Base-by-base conservation (phyloP, 2,797 vertebrate genomes). In the Pseudochaenichthys georgianus region DNA sequence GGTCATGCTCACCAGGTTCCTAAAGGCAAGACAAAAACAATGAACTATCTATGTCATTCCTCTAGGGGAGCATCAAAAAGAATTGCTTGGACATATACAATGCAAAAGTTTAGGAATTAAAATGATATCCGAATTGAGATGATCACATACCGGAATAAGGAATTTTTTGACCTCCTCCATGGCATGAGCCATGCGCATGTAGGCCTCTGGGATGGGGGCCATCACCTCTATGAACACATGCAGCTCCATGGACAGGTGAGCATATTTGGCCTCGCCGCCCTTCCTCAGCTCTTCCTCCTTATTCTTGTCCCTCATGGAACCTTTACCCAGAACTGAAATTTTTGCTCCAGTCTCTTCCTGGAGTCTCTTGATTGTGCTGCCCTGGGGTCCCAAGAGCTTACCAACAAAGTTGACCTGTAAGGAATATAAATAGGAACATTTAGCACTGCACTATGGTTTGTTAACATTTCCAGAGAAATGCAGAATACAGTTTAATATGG, bases 161-260 rank as follows among this genome's bases (percentile, higher is more conserved):
- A 99, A 99, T 82, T 99, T 99, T 93, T 99, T 99, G 81, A 99
- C 97, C 83, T 99, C 97, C 13, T 99, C 98, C 98, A 99, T 99
- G 46, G 98, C 98, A 11, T 99, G 97, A 65, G 98, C 97, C 98
- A 99, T 99, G 19, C 98, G 96, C 77, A 97, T 88, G 38, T 99
- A 99, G 1, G 97, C 97, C 67, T 99, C 98, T 11, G 98, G 98
- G 0, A 98, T 97, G 4, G 98, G 97, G 5, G 97, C 98, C 12
- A 97, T 98, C 0, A 99, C 98, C 81, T 99, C 98, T 62, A 99
- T 97, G 88, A 98, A 98, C 3, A 99, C 98, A 60, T 99, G 98
- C 66, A 99, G 81, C 62, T 99, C 98, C 97, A 98, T 98, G 58
- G 96, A 90, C n/a, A 99, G 93, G 48, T 99, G 98, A 1, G 96